Evolutionary conservation across 2,797 vertebrate species (phyloP), one percentile per base, ranked within the genome.

Genomic region (Labroides dimidiatus): DNA sequence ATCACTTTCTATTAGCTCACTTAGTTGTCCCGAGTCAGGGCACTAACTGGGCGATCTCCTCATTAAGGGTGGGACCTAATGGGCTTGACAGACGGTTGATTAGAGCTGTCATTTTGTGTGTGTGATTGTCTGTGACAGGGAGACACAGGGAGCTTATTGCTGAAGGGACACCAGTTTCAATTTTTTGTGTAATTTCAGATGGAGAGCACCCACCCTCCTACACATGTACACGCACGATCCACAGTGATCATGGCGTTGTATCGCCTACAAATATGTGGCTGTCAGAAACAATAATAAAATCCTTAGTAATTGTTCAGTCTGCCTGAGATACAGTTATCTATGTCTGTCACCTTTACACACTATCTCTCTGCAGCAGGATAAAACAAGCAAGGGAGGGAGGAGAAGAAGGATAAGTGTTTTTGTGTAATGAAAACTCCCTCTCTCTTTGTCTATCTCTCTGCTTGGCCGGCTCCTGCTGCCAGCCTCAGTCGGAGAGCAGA

Each of bases 371-470:
- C 16, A 20, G 33, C 58, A 76, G 85, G 63, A 79, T 84, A 49
- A 86, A 86, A 84, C 73, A 62, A 79, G 64, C 58, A 56, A 42
- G 62, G 56, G 65, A 37, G 73, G 7, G 70, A 60, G 53, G 72
- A 77, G 64, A 72, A 68, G 62, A 65, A 62, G 65, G 82, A 87
- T 49, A 77, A 86, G 75, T 89, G 80, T 86, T 87, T 88, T 77
- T 81, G 82, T 86, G 84, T 84, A 85, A 90, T 89, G 83, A 84
- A 90, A 91, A 85, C 86, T 85, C 78, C 65, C 66, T 71, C 77
- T 75, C 61, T 62, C 64, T 78, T 60, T 84, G 61, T 80, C 37
- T 64, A 70, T 80, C 66, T 72, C 47, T 86, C 75, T 84, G 82
- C 80, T 86, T 65, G 85, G 86, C 85, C 81, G 50, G 69, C 59